Base-by-base conservation (phyloP, 92 coral and sea anemone genomes). In the Montipora capitata region DNA sequence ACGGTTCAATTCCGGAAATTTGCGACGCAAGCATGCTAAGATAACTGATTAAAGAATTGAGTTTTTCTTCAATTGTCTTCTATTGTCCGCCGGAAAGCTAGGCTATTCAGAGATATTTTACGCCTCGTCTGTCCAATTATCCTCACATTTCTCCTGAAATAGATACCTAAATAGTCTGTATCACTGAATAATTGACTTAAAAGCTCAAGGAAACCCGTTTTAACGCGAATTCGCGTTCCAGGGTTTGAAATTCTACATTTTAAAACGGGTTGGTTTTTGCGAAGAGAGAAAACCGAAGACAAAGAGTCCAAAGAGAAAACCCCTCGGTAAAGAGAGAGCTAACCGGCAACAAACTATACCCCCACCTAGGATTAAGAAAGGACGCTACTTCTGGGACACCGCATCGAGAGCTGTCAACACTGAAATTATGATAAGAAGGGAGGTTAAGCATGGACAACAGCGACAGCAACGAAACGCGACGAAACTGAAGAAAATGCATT, bases 101-200 rank as follows among this genome's bases (percentile, higher is more conserved):
- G 77, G 13, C 57, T 39, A 57, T 81, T 57, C 68, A 69, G 68
- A 81, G 72, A 76, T 57, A 81, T 76, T 81, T 81, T 68, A 68
- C 69, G 86, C 77, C 69, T 52, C 68, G 78, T 66, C 72, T 9
- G 27, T 72, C 40, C 66, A 59, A 49, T 45, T 38, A 52, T 17
- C 67, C 4, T 10, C 9, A 63, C 61, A 54, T 6, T 54, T 6
- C 61, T 10, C 7, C 61, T 54, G 61, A 54, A 54, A 54, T 54
- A 54, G 15, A 54, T 54, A 8, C 15, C 61, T 54, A 8, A 54
- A 54, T 54, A 54, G 12, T 54, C 61, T 54, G 3, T 54, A 8
- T 13, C 15, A 9, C 10, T 54, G 61, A 6, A 11, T 54, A 54
- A 54, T 11, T 54, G 14, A 54, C 12, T 11, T 7, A 54, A 11